These are phyloP conservation scores for Helicoverpa armigera DNA, from an alignment of 1,140 invertebrate genomes.

Conservation along the genomic window DNA sequence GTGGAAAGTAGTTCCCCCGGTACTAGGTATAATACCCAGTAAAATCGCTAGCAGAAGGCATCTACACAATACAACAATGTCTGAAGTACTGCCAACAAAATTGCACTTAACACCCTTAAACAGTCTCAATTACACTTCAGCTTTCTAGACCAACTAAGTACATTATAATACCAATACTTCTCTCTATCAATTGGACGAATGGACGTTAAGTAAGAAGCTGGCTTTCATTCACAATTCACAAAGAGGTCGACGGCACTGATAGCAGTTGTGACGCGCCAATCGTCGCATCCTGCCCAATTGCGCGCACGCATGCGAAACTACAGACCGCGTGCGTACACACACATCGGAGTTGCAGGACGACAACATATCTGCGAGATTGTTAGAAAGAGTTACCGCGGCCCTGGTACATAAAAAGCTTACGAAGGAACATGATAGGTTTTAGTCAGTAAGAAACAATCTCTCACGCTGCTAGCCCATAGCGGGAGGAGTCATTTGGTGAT, in stretches of 20 bases:
- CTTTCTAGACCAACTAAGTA: not conserved
- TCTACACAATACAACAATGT: too few species aligned
- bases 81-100: too few species aligned
- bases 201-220: slow-evolving; percentile 20
- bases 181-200: slow-evolving; percentile 47
- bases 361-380: not conserved
- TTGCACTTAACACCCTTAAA: too few species aligned
- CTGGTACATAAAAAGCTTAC: too few species aligned
- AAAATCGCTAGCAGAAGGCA: too few species aligned
- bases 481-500: too few species aligned
- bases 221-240: slow-evolving; percentile 59
- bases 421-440: too few species aligned
- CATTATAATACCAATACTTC: slow-evolving; percentile 10
- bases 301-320: slow-evolving; percentile 51
- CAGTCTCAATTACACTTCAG: not conserved
- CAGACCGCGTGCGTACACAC: slow-evolving; percentile 2
- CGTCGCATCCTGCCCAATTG: slow-evolving; percentile 73
- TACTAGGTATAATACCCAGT: too few species aligned
- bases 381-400: too few species aligned
- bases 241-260: slow-evolving; percentile 72
- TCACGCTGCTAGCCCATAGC: too few species aligned
- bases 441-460: too few species aligned
- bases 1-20: too few species aligned
- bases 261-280: slow-evolving; percentile 53
- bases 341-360: not conserved